phyloP scores from a whole-genome alignment of 2,888 invertebrate species.

The Limnephilus lunatus region DNA sequence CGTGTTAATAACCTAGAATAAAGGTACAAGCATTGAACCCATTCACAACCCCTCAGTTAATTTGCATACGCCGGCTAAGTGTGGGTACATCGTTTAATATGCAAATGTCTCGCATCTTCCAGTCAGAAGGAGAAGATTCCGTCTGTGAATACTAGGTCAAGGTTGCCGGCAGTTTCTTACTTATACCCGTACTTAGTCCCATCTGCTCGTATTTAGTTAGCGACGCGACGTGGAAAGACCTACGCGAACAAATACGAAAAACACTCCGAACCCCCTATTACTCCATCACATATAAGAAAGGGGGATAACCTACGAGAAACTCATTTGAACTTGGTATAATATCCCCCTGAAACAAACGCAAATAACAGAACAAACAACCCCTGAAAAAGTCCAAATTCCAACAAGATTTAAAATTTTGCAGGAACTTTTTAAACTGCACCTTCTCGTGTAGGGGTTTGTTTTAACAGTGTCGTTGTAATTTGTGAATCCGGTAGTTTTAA shows the following conservation, averaged over 20 bases:
- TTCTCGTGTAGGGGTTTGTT: background rate
- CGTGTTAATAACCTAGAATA: background rate
- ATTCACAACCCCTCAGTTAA: background rate
- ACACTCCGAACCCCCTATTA: slow-evolving; percentile 35
- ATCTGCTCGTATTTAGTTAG: slow-evolving; percentile 62
- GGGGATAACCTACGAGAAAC: slow-evolving; percentile 44
- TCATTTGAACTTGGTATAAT: slow-evolving; percentile 49
- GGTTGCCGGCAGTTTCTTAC: slow-evolving; percentile 55
- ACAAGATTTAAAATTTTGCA: background rate
- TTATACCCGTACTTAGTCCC: slow-evolving; percentile 52
- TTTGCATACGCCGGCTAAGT: background rate
- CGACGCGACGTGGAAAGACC: slow-evolving; percentile 53
- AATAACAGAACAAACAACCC: background rate
- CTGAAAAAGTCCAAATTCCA: background rate
- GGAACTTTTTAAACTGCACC: background rate
- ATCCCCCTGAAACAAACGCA: slow-evolving; percentile 22
- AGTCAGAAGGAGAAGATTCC: background rate
- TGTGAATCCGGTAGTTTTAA: slow-evolving; percentile 26
- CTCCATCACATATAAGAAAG: slow-evolving; percentile 43
- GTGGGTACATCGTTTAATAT: background rate
- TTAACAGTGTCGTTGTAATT: background rate
- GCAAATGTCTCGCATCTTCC: slow-evolving; percentile 18
- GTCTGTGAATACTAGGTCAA: slow-evolving; percentile 58
- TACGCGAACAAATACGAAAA: slow-evolving; percentile 34
- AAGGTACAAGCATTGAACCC: background rate